Conservation (phyloP, 1,140 invertebrate genomes). For the Orius laevigatus region DNA sequence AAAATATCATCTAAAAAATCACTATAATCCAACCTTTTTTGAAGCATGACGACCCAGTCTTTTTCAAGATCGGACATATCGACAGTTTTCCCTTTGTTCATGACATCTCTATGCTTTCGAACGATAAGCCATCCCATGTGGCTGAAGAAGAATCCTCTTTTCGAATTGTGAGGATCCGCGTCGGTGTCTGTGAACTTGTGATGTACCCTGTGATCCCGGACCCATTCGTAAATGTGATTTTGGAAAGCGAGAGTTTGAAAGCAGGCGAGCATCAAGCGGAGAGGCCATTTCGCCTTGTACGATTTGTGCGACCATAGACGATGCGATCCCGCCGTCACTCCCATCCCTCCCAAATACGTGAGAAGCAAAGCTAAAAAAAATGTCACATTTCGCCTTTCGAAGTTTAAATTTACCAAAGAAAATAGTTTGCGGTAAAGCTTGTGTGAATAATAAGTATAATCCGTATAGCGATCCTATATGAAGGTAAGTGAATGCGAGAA, state of each 20-base stretch:
- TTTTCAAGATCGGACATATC: slow-evolving; percentile 65
- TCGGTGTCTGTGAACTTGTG: slow-evolving; percentile 85
- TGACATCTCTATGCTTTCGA: slow-evolving; percentile 70
- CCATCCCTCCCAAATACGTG: slow-evolving; percentile 35
- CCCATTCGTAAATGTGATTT: slow-evolving; percentile 59
- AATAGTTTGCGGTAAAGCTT: slow-evolving; percentile 30
- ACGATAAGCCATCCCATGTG: slow-evolving; percentile 85
- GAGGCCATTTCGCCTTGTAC: slow-evolving; percentile 70
- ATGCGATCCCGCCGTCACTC: slow-evolving; percentile 78
- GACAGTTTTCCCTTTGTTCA: slow-evolving; percentile 54
- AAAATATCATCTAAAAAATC: no score
- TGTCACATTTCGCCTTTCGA: slow-evolving; percentile 5
- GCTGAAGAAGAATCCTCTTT: slow-evolving; percentile 67
- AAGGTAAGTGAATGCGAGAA: slow-evolving; percentile 45
- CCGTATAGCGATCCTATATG: slow-evolving; percentile 44
- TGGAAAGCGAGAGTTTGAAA: slow-evolving; percentile 64
- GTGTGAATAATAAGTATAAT: slow-evolving; percentile 35
- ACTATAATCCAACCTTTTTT: slow-evolving; percentile 36
- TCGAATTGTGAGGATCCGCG: slow-evolving; percentile 72
- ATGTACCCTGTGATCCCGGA: slow-evolving; percentile 74
- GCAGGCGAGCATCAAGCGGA: slow-evolving; percentile 54
- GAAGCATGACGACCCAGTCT: slow-evolving; percentile 52
- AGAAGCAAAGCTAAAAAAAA: slow-evolving; percentile 24
- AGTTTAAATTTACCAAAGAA: slow-evolving; percentile 32
- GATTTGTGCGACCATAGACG: slow-evolving; percentile 73